phyloP scores from a whole-genome alignment of 2,113 vertebrate species.

The Erinaceus europaeus region DNA sequence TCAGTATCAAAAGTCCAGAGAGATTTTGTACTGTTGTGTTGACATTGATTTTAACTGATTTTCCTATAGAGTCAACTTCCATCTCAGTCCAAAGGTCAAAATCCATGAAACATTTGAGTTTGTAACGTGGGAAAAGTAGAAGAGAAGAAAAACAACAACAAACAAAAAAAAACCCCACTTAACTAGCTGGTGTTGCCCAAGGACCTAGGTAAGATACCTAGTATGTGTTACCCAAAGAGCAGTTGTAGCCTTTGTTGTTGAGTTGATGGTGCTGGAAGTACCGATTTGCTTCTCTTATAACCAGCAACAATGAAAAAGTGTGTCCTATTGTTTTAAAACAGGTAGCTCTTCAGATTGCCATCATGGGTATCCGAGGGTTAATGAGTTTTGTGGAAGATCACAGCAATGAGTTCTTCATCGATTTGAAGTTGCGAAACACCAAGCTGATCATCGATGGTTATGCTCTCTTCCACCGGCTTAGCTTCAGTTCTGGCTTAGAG shows the following conservation, averaged over 20 bases:
- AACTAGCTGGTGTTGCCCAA: neutral
- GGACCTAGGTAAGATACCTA: neutral
- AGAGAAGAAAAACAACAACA: neutral
- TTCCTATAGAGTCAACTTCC: neutral
- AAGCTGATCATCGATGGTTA: constrained; percentile 91
- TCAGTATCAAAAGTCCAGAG: neutral
- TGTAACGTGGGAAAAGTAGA: too few relatives aligned
- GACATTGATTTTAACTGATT: neutral
- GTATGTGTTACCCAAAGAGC: neutral
- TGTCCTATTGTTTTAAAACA: constrained; percentile 48
- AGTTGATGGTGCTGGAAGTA: neutral
- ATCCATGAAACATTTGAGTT: neutral
- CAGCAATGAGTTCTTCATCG: constrained; percentile 84
- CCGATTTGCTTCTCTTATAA: neutral
- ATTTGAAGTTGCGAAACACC: constrained; percentile 87
- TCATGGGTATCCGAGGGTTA: constrained; percentile 92
- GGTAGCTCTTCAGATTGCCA: neutral
- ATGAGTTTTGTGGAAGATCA: constrained; percentile 87
- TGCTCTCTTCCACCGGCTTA: constrained; percentile 90
- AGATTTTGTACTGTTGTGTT: neutral
- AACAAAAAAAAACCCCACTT: neutral
- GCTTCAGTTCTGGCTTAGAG: constrained; percentile 85
- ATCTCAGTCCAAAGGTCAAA: neutral
- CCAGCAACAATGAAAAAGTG: neutral
- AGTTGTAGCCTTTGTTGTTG: neutral